Base-by-base conservation (phyloP, 2,113 vertebrate genomes). In the Zapus hudsonius region DNA sequence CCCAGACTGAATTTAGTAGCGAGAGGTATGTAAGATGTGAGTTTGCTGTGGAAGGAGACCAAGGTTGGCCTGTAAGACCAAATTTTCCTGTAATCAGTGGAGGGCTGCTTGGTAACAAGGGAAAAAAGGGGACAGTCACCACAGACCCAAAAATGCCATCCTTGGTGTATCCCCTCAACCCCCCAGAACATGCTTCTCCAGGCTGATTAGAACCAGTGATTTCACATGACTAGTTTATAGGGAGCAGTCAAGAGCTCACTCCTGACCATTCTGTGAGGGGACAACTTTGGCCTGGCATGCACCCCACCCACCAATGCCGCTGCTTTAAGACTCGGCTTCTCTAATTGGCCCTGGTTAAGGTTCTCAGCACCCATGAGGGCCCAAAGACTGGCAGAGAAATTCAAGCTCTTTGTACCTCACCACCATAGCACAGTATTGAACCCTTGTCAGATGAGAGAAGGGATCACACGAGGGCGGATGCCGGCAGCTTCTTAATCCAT, bases 221-320 rank as follows among this genome's bases (percentile, higher is more conserved):
- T 76, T 70, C 83, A 64, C 0, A 55, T 38, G 63, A 78, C 42
- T 4, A 0, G 33, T 88, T 72, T 76, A 83, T 55, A 47, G 7
- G 40, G 36, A 33, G n/a, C 61, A 27, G 33, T 17, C 31, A 64
- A 64, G 67, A 92, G 33, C 33, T 73, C 52, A 4, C 22, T 27
- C 17, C 52, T 4, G 2, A 52, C 29, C 0, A 1, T n/a, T 59
- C 69, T 66, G 25, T 16, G 20, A 1, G 0, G 1, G 38, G 72
- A 12, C 19, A 27, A 55, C 13, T 0, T 4, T 52, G 25, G 36
- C 27, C 22, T 17, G 0, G 23, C 81, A 0, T 0, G 15, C 5
- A 3, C 42, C 33, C 61, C 23, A 19, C 59, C 59, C 75, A 27
- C 40, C n/a, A 3, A 42, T 0, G n/a, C 83, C 25, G 40, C 52